These are phyloP conservation scores for Edolisoma coerulescens DNA, from an alignment of 2,113 vertebrate species.

Conservation along the genomic window DNA sequence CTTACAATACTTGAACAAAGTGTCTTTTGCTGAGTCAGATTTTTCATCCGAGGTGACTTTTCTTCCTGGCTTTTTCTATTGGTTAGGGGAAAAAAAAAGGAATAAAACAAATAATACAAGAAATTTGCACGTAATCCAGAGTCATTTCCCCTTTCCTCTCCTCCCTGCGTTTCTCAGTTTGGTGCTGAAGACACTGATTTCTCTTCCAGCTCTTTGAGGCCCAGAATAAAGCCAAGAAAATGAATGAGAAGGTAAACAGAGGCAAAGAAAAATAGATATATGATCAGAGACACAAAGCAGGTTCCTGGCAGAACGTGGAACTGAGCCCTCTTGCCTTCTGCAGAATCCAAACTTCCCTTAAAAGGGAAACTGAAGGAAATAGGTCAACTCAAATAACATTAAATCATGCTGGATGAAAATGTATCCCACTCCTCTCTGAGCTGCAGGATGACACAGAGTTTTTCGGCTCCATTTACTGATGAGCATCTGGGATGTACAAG, in stretches of 20 bases:
- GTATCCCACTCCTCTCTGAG: not conserved
- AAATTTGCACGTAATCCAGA: not conserved
- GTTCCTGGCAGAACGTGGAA: not conserved
- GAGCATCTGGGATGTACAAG: not conserved
- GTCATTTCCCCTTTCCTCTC: not conserved
- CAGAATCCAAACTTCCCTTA: slow-evolving; percentile 12
- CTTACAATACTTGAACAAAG: not conserved
- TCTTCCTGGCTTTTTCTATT: not conserved
- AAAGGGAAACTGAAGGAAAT: slow-evolving; percentile 44
- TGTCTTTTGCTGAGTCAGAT: not conserved
- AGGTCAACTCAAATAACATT: slow-evolving; percentile 30
- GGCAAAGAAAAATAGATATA: not conserved
- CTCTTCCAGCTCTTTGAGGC: not conserved
- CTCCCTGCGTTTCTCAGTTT: not conserved
- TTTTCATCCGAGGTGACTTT: not conserved
- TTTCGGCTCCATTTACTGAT: not conserved
- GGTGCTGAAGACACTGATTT: not conserved
- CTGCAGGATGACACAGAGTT: not conserved
- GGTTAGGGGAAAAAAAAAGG: not conserved
- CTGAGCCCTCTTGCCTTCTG: not conserved
- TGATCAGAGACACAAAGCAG: slow-evolving; percentile 1
- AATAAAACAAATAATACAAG: not conserved
- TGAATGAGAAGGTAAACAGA: slow-evolving; percentile 31
- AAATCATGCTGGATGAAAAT: not conserved
- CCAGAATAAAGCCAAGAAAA: not conserved